Conservation (phyloP, 2,888 invertebrate genomes). For the Aphodius sticticus region DNA sequence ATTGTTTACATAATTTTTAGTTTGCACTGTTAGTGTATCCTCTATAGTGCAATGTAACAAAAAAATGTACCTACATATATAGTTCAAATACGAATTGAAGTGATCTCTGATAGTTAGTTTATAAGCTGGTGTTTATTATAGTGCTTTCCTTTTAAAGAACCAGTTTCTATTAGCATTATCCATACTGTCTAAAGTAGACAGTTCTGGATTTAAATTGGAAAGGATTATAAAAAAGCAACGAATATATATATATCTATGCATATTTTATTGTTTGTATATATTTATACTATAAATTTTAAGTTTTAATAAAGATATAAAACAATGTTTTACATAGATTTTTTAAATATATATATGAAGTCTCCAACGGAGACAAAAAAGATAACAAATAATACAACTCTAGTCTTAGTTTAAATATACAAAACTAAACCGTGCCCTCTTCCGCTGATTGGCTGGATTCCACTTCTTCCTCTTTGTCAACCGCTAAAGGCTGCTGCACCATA, state of each 20-base stretch:
- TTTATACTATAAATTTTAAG: not conserved
- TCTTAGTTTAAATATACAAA: not conserved
- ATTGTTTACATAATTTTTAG: not conserved
- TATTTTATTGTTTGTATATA: not conserved
- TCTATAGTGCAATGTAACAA: not conserved
- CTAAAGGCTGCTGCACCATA: not conserved
- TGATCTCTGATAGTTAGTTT: not conserved
- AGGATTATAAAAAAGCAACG: too few species aligned
- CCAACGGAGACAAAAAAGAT: too few species aligned
- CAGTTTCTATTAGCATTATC: too few species aligned
- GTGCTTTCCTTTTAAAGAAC: too few species aligned
- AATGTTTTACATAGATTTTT: too few species aligned
- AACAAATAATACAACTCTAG: not conserved
- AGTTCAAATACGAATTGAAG: not conserved
- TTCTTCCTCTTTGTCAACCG: slow-evolving; percentile 8
- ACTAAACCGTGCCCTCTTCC: not conserved
- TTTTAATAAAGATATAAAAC: not conserved
- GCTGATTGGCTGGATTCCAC: slow-evolving; percentile 19
- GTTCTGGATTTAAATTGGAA: too few species aligned
- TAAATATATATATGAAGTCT: too few species aligned
- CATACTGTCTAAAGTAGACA: too few species aligned
- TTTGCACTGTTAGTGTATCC: not conserved
- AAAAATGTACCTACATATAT: not conserved
- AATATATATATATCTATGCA: not conserved
- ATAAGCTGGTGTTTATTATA: not conserved